phyloP scores from a whole-genome alignment of 2,888 invertebrate species.

The Tricholauxania praeusta region DNA sequence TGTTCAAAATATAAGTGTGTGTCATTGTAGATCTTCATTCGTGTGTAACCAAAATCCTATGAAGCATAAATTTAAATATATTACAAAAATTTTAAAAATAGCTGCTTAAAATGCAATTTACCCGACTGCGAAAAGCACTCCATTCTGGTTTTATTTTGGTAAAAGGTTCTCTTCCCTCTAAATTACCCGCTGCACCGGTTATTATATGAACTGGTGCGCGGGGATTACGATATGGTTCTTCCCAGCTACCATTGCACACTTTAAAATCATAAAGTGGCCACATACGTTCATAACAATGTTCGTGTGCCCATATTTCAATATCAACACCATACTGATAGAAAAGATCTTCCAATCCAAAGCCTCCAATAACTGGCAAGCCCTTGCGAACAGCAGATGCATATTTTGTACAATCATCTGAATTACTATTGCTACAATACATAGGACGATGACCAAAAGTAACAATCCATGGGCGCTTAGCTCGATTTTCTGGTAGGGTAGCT shows the following conservation, averaged over 20 bases:
- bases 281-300: conserved; percentile 95
- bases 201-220: conserved; percentile 91
- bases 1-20: conserved; percentile 93
- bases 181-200: conserved; percentile 90
- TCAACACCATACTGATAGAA: conserved; percentile 93
- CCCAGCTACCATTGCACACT: conserved; percentile 74
- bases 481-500: conserved; percentile 81
- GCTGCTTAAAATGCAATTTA: conserved; percentile 32
- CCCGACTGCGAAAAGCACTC: conserved; percentile 84
- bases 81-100: background rate
- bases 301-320: conserved; percentile 95
- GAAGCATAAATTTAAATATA: background rate
- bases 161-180: conserved; percentile 85
- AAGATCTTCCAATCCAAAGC: conserved; percentile 84
- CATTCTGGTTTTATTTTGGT: conserved; percentile 72
- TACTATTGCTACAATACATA: conserved; percentile 91
- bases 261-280: conserved; percentile 93
- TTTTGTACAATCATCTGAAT: conserved; percentile 82
- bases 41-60: conserved; percentile 91
- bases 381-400: conserved; percentile 75
- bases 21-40: conserved; percentile 81
- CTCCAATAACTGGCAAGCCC: conserved; percentile 75
- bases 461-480: conserved; percentile 83
- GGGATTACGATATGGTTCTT: conserved; percentile 72
- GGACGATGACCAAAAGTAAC: conserved; percentile 87